Percentiles rank a stretch among this genome's conserved stretches.
These are phyloP conservation scores for Metallyticus violacea DNA, from an alignment of 2,888 invertebrate genomes.

Conservation along the genomic window DNA sequence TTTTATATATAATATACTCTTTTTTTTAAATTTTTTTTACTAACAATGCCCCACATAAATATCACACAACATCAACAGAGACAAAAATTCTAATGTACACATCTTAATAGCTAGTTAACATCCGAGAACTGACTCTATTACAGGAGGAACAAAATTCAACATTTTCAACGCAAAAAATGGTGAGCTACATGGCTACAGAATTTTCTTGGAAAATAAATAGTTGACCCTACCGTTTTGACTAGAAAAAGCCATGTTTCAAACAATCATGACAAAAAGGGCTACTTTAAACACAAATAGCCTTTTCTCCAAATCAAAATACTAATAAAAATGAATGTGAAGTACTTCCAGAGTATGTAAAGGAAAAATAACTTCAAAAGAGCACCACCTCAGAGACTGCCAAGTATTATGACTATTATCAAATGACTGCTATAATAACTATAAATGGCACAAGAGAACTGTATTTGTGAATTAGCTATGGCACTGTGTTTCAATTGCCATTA, in stretches of 20 bases:
- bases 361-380: not conserved
- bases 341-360: too few species aligned
- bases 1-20: not conserved
- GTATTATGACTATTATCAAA: not conserved
- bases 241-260: not conserved
- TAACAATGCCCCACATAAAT: not conserved
- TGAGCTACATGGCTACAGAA: not conserved
- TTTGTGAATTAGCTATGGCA: not conserved
- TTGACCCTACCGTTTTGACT: not conserved
- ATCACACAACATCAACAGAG: not conserved
- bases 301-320: not conserved
- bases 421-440: too few species aligned
- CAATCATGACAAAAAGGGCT: too few species aligned
- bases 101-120: not conserved
- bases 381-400: not conserved
- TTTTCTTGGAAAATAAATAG: not conserved
- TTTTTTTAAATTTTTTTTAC: not conserved
- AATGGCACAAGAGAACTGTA: not conserved
- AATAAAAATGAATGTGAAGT: not conserved
- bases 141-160: not conserved
- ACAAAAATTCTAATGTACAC: not conserved
- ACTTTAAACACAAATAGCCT: not conserved
- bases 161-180: not conserved
- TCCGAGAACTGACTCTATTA: not conserved
- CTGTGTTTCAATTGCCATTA: not conserved